Base-by-base conservation (phyloP, 1,140 invertebrate species). In the Drosophila kepulauana region DNA sequence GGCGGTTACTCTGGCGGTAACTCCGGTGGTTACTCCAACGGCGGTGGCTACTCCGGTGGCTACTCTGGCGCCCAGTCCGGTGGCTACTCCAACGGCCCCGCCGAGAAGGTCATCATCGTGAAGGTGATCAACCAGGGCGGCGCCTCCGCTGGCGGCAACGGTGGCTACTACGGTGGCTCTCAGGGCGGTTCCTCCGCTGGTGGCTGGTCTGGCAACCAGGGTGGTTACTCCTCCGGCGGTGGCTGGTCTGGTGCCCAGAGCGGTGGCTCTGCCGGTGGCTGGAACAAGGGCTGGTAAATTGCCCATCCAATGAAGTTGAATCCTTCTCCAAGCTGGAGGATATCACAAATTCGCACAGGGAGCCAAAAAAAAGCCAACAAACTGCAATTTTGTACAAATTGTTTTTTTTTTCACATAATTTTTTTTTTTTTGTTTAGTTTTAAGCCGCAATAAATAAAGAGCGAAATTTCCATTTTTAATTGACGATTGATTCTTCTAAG, bases 281-380 rank as follows among this genome's bases (percentile, higher is more conserved):
- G 82, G 82, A 87, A 87, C 62, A 75, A 86, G 79, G 84, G 84
- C 77, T 88, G 84, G 84, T 88, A 88, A 70, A 41, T 25, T 3
- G 0, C 25, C 10, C 16, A 48, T 1, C 8, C 35, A 35, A 8
- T 25, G 3, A 25, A 25, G 20, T 25, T 25, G 20, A 25, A 35
- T 35, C 35, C 35, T 35, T 25, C 20, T 25, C 20, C 20, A 25
- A 25, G 3, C 20, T 4, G 20, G 20, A 10, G 38, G 8, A 45
- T 5, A 45, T 28, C 25, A 30, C 49, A 62, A 82, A 67, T 74
- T 73, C 62, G 79, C 82, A 86, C 57, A 66, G 82, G 66, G 59
- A 82, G 67, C 72, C 71, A 79, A 81, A 78, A 81, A 78, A 85
- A 59, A 64, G 67, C 63, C 20, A 59, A 30, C 6, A 57, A 57